Evolutionary conservation across 2,888 invertebrate species (phyloP), one percentile per base, ranked within the genome.

Genomic region (Epsilonema sp.): DNA sequence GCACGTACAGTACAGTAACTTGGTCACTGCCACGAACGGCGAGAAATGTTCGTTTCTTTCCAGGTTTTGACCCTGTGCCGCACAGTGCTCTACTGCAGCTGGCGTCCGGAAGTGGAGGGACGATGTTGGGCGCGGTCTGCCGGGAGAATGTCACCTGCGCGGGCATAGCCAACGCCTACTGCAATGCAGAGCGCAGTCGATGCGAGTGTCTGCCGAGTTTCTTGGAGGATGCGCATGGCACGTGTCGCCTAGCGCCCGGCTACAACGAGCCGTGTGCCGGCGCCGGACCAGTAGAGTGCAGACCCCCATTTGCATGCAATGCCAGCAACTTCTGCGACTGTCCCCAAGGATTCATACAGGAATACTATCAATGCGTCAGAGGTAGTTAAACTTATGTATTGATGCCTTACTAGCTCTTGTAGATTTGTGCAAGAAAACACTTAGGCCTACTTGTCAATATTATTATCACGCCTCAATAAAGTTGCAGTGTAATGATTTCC

Each of bases 211-310:
- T 48, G n/a, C 37, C 37, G 19, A 37, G 46, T 37, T 51, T 47
- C 25, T 44, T 26, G 22, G 45, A 41, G 24, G 23, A 22, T n/a
- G 26, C 19, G 21, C 26, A 37, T 26, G 42, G 37, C 20, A 42
- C 23, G 16, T 49, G 26, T 38, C 8, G 23, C n/a, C 42, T 48
- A n/a, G n/a, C 49, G 19, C 49, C 51, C 2, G 49, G 48, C 20
- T 51, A 47, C 47, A 39, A 41, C 37, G 49, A 50, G 44, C 21
- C 25, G 19, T 52, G 52, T 40, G 49, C 49, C 16, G 16, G 20
- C 19, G 45, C 41, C 13, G 36, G 20, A n/a, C 37, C 16, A 4
- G 23, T 43, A 5, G 25, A 26, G 20, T 52, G 49, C 24, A 47
- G 49, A 2, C 26, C 45, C 16, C 49, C 51, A 25, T 49, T 49